phyloP scores from a whole-genome alignment of 30 jellyfish, hydroid and myxozoan genomes.

The Hydractinia symbiolongicarpus region DNA sequence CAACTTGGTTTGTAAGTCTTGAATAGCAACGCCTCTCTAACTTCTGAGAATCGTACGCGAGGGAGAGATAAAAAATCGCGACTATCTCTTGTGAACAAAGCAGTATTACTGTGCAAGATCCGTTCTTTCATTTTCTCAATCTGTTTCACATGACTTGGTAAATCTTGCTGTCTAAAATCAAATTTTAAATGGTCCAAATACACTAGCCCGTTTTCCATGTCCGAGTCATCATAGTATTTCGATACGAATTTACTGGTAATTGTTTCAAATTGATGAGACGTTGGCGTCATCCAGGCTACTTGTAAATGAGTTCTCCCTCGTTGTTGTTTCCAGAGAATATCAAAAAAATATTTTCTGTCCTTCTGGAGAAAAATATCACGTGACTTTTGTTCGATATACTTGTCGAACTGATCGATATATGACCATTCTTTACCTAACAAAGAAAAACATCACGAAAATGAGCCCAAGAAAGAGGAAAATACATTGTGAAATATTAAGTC shows the following conservation, averaged over 20 bases:
- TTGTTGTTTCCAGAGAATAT: conserved; percentile 67
- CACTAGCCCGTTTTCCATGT: conserved; percentile 60
- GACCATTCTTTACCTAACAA: conserved; percentile 45
- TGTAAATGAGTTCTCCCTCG: conserved; percentile 60
- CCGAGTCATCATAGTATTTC: conserved; percentile 37
- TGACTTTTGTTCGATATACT: conserved; percentile 42
- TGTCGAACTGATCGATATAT: conserved; percentile 48
- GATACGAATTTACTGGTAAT: conserved; percentile 34
- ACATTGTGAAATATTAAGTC: no score
- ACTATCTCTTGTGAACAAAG: conserved; percentile 69
- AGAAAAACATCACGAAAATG: neutral
- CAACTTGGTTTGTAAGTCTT: conserved; percentile 54
- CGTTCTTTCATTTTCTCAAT: conserved; percentile 16
- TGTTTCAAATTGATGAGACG: neutral
- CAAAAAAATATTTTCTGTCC: conserved; percentile 51
- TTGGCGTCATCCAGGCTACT: conserved; percentile 62
- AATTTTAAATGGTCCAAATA: conserved; percentile 42
- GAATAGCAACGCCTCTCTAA: conserved; percentile 26
- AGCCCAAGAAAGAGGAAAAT: no score
- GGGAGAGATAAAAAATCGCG: conserved; percentile 56
- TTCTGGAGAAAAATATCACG: conserved; percentile 2
- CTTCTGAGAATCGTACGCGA: conserved; percentile 17
- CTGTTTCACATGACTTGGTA: conserved; percentile 59
- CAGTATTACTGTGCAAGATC: conserved; percentile 16
- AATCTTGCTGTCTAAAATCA: conserved; percentile 34